Evolutionary conservation across 2,888 invertebrate genomes (phyloP).

Genomic region (Unio delphinus): DNA sequence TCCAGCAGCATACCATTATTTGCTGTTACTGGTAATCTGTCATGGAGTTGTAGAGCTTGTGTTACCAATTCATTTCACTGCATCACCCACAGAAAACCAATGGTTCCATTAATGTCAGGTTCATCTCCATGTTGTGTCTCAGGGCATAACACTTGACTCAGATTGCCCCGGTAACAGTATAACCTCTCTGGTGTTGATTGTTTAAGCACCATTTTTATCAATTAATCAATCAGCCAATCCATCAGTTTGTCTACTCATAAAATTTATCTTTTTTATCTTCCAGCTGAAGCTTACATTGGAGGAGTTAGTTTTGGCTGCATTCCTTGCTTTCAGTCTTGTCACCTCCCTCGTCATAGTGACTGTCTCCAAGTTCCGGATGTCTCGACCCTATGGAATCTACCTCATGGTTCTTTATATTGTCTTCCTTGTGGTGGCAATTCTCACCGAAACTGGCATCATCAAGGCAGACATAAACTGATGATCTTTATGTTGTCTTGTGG

Average conservation of each 20-base stretch:
- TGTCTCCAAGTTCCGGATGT: slow-evolving; percentile 72
- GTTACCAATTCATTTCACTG: no score
- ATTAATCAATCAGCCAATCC: background rate
- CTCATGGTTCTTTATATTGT: slow-evolving; percentile 73
- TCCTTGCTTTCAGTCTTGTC: slow-evolving; percentile 72
- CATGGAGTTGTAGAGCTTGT: no score
- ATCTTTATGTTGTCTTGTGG: slow-evolving; percentile 73
- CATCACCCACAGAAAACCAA: no score
- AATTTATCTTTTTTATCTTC: slow-evolving; percentile 12
- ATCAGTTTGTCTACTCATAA: background rate
- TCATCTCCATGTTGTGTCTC: no score
- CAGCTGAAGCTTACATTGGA: slow-evolving; percentile 71
- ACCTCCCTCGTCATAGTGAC: slow-evolving; percentile 72
- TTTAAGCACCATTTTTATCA: background rate
- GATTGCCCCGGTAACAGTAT: no score
- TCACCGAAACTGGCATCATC: slow-evolving; percentile 72
- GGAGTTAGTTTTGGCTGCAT: slow-evolving; percentile 73
- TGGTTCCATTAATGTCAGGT: no score
- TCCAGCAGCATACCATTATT: no score
- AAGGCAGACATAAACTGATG: slow-evolving; percentile 24
- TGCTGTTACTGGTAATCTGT: no score
- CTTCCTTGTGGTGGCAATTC: slow-evolving; percentile 74
- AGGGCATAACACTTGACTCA: no score
- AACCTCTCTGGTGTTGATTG: background rate
- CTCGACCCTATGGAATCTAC: slow-evolving; percentile 73